These are phyloP conservation scores for Drosophila sproati DNA, from an alignment of 1,140 invertebrate species.

Conservation along the genomic window DNA sequence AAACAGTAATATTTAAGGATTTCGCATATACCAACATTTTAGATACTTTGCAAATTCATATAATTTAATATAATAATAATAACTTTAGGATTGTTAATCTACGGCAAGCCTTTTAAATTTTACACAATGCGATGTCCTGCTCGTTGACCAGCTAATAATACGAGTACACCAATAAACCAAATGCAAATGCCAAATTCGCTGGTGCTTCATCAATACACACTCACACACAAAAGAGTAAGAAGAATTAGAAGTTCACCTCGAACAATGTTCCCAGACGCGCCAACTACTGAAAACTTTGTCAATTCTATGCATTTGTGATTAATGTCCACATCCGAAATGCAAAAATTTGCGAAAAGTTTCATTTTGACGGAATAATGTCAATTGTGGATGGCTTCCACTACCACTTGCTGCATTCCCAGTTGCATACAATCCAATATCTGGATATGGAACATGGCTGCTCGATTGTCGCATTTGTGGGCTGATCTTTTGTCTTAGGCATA, in stretches of 20 bases:
- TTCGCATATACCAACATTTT: too few relatives aligned
- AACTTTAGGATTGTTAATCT: too few relatives aligned
- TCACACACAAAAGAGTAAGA: neutral
- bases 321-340: constrained; percentile 67
- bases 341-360: constrained; percentile 72
- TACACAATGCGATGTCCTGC: too few relatives aligned
- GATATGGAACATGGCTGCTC: neutral
- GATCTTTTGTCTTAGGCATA: neutral
- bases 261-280: constrained; percentile 23
- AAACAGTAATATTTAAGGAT: too few relatives aligned
- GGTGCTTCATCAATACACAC: constrained; percentile 30
- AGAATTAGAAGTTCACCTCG: constrained; percentile 37
- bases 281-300: constrained; percentile 53
- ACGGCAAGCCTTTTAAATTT: too few relatives aligned
- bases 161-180: neutral
- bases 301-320: constrained; percentile 80
- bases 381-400: neutral
- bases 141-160: too few relatives aligned
- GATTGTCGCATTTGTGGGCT: neutral
- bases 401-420: constrained; percentile 1
- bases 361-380: constrained; percentile 29
- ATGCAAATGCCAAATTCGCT: constrained; percentile 21
- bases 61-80: too few relatives aligned
- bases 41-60: too few relatives aligned
- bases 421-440: neutral